Evolutionary conservation across 1,140 invertebrate species (phyloP), one percentile per base, ranked within the genome.

Genomic region (Scaptomyza graminum): DNA sequence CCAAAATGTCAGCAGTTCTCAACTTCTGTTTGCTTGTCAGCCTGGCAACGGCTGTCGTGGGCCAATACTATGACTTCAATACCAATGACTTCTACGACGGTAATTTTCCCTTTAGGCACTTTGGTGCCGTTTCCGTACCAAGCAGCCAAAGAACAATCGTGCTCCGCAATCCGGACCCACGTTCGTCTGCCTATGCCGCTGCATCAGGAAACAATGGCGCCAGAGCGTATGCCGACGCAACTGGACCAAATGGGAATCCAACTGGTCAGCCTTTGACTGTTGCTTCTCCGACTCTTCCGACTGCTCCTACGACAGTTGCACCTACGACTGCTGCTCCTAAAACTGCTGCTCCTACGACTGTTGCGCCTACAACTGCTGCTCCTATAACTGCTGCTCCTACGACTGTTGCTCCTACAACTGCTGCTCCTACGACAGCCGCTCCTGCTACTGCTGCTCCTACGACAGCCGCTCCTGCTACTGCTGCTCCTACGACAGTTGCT

Each of bases 141-240:
- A 5, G 16, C 52, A n/a, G 3, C 0, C 52, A 49, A 8, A 12
- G 34, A 34, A 47, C 67, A 31, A 3, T 61, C 15, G 6, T 44
- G 15, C 56, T 34, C 5, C 47, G 55, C 25, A 41, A 41, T 13
- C 15, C 18, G 18, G 49, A 18, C 7, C 49, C 5, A n/a, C 5
- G 12, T 2, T 70, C 80, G 1, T 85, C 49, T 44, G 82, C 81
- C 3, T 85, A 87, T 55, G 81, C 81, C 2, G 51, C 39, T 3
- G 81, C 82, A 16, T 28, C 63, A 8, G 81, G 81, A 47, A 39
- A 66, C 7, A 81, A 78, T 50, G 82, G 82, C 0, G 81, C 82
- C 4, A 59, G 64, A 1, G 81, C 81, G 3, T 4, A 37, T 11
- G 81, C 81, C 34, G 70, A 87, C 16, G 82, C 83, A 11, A 74